Evolutionary conservation across 2,888 invertebrate species (phyloP), one percentile per base, ranked within the genome.

Genomic region (Tigriopus californicus): DNA sequence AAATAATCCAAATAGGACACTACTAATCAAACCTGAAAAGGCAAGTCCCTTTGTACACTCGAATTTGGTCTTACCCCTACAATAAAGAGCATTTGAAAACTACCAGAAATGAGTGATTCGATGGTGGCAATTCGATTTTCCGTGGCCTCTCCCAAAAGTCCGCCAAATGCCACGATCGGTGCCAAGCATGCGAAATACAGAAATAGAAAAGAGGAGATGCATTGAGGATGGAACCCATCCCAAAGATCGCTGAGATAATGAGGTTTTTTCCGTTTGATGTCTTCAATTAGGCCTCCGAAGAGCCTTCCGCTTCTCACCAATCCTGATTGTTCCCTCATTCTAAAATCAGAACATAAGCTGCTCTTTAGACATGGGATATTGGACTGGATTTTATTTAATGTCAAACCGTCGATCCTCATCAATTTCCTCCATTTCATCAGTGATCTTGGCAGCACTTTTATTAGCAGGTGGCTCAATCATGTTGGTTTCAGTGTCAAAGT

Each of bases 1-100:
- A 62, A 70, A 70, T 41, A 73, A 58, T 18, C 91, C 91, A 69
- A 92, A 94, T 3, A 85, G 81, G 68, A 92, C 77, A 15, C 94
- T 94, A 69, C 91, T 92, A 10, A 94, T 82, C 69, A 92, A 90
- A 61, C 91, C 91, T 25, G 40, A 4, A 25, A 15, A n/a, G n/a
- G n/a, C n/a, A n/a, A n/a, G n/a, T 15, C 18, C 10, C 44, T 44
- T 15, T 44, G 3, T 15, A 13, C 41, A 13, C 13, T 41, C 41
- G 13, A 41, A 41, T 11, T 12, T 12, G 13, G 11, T 11, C 41
- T 11, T 13, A 12, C 12, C 68, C 65, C 64, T 70, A 41, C 13
- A n/a, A n/a, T n/a, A n/a, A n/a, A n/a, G n/a, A n/a, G n/a, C n/a
- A n/a, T 13, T 12, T 49, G 12, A 51, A 1, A 68, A 60, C 69